phyloP scores from a whole-genome alignment of 2,888 invertebrate genomes.

The Torymus texanus region DNA sequence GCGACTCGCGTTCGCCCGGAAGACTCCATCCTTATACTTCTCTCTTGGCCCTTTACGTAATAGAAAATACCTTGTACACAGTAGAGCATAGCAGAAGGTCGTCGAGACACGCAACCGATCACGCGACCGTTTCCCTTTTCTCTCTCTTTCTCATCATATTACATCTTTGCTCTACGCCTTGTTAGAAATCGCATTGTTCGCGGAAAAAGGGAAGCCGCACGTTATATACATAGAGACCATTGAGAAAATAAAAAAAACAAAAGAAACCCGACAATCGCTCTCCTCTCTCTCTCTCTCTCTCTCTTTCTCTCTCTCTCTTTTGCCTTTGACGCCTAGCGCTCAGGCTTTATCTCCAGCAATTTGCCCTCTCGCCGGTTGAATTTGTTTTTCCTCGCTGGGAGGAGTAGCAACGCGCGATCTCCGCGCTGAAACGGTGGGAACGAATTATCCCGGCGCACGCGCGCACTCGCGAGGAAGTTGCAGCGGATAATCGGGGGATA shows the following conservation, averaged over 20 bases:
- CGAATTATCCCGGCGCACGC: slow-evolving; percentile 12
- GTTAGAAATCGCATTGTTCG: slow-evolving; percentile 9
- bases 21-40: slow-evolving; percentile 3
- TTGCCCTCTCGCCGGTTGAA: not conserved
- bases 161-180: not conserved
- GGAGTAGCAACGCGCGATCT: slow-evolving; percentile 21
- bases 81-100: slow-evolving; percentile 24
- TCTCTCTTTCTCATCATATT: not conserved
- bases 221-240: too few relatives aligned
- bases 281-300: not conserved
- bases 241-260: too few relatives aligned
- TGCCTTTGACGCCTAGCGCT: slow-evolving; percentile 6
- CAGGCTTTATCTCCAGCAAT: slow-evolving; percentile 17
- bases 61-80: not conserved
- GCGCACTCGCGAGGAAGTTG: slow-evolving; percentile 2
- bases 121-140: slow-evolving; percentile 1
- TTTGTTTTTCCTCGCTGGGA: slow-evolving; percentile 32
- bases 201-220: slow-evolving; percentile 20
- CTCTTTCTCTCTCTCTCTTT: not conserved
- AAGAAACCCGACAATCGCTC: not conserved
- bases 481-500: slow-evolving; percentile 4
- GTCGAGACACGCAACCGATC: not conserved
- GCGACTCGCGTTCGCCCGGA: slow-evolving; percentile 10
- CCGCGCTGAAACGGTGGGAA: slow-evolving; percentile 40
- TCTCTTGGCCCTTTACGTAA: not conserved